Conservation (phyloP, 2,113 vertebrate genomes). For the Corydoras maculifer region DNA sequence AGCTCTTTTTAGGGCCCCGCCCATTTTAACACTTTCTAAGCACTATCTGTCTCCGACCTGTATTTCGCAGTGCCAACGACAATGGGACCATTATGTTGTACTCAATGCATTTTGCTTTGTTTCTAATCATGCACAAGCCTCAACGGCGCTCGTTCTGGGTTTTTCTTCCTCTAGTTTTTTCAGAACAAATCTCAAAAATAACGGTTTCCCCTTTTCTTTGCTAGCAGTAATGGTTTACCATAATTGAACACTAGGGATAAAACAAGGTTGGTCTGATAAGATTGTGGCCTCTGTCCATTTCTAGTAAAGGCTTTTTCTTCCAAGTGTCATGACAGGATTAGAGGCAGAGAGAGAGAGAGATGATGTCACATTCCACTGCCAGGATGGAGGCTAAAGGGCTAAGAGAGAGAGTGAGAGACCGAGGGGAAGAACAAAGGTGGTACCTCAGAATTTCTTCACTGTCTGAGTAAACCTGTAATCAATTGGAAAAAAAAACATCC, state of each 20-base stretch:
- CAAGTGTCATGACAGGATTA: conserved; percentile 4
- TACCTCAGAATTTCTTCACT: conserved; percentile 15
- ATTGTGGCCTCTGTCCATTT: conserved; percentile 5
- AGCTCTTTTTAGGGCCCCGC: not conserved
- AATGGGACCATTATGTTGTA: conserved; percentile 26
- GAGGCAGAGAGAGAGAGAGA: conserved; percentile 7
- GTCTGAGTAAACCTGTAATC: conserved; percentile 26
- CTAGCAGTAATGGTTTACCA: not conserved
- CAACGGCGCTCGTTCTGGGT: not conserved
- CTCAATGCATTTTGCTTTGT: conserved; percentile 21
- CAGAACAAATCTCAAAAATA: conserved; percentile 7
- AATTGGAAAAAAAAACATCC: conserved; percentile 24
- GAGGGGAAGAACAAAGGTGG: conserved; percentile 18
- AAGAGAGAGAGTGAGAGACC: conserved; percentile 29
- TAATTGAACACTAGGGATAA: not conserved
- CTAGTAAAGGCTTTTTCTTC: not conserved
- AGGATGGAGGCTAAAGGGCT: conserved; percentile 42
- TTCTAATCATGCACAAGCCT: conserved; percentile 21
- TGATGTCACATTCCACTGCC: conserved; percentile 54
- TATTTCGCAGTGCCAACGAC: conserved; percentile 31
- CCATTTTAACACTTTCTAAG: conserved; percentile 16
- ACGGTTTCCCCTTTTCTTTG: conserved; percentile 4
- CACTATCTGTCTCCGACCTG: conserved; percentile 12
- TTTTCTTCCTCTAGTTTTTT: conserved; percentile 4
- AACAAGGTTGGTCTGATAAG: not conserved